Evolutionary conservation across 2,888 invertebrate species (phyloP).

Genomic region (Athalia cordata): DNA sequence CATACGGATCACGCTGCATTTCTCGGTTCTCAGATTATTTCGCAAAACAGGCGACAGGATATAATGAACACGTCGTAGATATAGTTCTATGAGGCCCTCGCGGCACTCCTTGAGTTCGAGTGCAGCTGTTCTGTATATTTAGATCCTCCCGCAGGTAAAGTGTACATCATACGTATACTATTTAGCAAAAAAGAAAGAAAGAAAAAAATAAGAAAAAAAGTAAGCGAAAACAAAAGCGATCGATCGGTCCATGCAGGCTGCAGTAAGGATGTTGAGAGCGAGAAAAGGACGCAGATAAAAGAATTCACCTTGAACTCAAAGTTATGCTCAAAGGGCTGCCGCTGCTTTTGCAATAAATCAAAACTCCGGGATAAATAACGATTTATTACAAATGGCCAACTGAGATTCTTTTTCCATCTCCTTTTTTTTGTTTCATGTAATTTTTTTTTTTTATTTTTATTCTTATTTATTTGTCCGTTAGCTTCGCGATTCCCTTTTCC

Average conservation of each 20-base stretch:
- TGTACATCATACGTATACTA: too few species aligned
- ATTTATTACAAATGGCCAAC: constrained; percentile 45
- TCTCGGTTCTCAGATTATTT: too few species aligned
- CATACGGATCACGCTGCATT: background rate
- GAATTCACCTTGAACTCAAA: constrained; percentile 19
- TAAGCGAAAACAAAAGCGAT: too few species aligned
- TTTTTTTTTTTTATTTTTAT: background rate
- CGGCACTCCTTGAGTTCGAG: too few species aligned
- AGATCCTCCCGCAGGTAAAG: too few species aligned
- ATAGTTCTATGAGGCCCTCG: background rate
- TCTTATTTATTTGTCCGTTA: too few species aligned
- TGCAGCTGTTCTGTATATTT: too few species aligned
- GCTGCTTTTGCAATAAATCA: constrained; percentile 41
- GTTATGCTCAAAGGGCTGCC: constrained; percentile 39
- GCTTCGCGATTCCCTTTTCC: too few species aligned
- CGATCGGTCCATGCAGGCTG: too few species aligned
- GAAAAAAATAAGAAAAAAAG: too few species aligned
- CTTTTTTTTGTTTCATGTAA: background rate
- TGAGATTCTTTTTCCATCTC: background rate
- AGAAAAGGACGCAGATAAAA: background rate
- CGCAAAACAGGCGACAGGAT: background rate
- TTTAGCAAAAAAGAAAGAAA: too few species aligned
- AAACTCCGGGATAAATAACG: constrained; percentile 42
- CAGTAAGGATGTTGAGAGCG: too few species aligned
- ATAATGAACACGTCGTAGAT: background rate